A percentile compares a stretch with the other conserved stretches of the same genome.
These are phyloP conservation scores for Lordiphosa clarofinis DNA, from an alignment of 1,140 invertebrate genomes.

Conservation along the genomic window DNA sequence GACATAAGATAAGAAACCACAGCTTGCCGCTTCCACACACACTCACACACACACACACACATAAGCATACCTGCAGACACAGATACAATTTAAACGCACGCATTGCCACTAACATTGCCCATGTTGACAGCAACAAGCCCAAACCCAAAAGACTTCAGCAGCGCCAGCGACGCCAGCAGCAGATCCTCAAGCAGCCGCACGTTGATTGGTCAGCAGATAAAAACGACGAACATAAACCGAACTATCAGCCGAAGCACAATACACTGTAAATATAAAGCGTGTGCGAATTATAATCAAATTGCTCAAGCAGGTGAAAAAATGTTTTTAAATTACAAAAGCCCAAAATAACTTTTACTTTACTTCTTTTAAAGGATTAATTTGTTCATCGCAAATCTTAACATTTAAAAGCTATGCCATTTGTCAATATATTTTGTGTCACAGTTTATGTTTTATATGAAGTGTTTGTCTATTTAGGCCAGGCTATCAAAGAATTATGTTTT, in stretches of 20 bases:
- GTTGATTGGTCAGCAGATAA: conserved; percentile 62
- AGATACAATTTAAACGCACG: conserved; percentile 19
- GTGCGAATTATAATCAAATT: conserved; percentile 1
- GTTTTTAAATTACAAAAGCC: background rate
- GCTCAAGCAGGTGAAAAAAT: background rate
- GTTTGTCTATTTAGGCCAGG: too few relatives aligned
- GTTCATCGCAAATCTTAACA: too few relatives aligned
- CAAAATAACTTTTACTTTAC: too few relatives aligned
- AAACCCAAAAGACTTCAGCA: conserved; percentile 23
- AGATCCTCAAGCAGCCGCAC: conserved; percentile 52
- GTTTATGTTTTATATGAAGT: too few relatives aligned
- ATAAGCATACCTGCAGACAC: background rate
- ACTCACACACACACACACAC: conserved; percentile 13
- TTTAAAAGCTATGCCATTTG: too few relatives aligned
- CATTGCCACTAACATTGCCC: conserved; percentile 14
- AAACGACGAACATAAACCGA: conserved; percentile 44
- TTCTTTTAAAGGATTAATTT: too few relatives aligned
- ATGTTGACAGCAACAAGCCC: conserved; percentile 24
- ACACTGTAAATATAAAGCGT: conserved; percentile 38
- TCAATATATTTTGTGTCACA: too few relatives aligned
- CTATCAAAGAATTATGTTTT: too few relatives aligned
- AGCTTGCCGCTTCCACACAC: conserved; percentile 15
- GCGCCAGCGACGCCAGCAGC: conserved; percentile 34
- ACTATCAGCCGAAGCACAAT: conserved; percentile 50
- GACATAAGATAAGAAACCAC: conserved; percentile 40